Evolutionary conservation across 2,113 vertebrate genomes (phyloP).

Genomic region (Willisornis vidua): DNA sequence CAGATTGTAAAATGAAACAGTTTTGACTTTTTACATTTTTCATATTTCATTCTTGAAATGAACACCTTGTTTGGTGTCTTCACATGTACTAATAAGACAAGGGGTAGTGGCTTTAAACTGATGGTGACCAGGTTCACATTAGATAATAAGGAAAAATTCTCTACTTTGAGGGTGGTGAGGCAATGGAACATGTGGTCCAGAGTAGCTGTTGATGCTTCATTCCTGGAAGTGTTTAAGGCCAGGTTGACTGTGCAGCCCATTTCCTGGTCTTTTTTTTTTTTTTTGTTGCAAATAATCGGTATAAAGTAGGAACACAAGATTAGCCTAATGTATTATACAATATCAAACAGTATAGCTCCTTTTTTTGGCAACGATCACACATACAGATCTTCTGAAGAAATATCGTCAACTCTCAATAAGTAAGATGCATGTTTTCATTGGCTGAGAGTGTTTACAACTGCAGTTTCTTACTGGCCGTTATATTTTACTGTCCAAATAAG

Average conservation of each 20-base stretch:
- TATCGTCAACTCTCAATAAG: not conserved
- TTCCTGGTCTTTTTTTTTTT: not conserved
- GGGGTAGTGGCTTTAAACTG: not conserved
- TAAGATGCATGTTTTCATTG: not conserved
- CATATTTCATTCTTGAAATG: not conserved
- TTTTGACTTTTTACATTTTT: not conserved
- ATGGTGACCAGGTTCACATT: not conserved
- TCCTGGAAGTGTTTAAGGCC: not conserved
- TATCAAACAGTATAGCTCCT: not conserved
- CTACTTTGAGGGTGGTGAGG: not conserved
- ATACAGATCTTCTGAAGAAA: not conserved
- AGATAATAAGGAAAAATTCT: not conserved
- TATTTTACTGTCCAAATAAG: constrained; percentile 41
- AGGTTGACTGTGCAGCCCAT: not conserved
- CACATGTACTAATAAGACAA: not conserved
- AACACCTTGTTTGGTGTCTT: not conserved
- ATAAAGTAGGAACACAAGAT: not conserved
- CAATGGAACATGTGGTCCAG: too few relatives aligned
- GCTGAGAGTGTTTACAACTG: not conserved
- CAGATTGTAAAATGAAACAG: not conserved
- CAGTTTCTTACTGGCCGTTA: not conserved
- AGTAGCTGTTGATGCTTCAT: too few relatives aligned
- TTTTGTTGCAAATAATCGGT: not conserved
- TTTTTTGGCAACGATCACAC: not conserved
- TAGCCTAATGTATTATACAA: not conserved